A percentile compares a stretch with the other conserved stretches of the same genome.
phyloP scores from a whole-genome alignment of 2,888 invertebrate genomes.

The Troides aeacus region DNA sequence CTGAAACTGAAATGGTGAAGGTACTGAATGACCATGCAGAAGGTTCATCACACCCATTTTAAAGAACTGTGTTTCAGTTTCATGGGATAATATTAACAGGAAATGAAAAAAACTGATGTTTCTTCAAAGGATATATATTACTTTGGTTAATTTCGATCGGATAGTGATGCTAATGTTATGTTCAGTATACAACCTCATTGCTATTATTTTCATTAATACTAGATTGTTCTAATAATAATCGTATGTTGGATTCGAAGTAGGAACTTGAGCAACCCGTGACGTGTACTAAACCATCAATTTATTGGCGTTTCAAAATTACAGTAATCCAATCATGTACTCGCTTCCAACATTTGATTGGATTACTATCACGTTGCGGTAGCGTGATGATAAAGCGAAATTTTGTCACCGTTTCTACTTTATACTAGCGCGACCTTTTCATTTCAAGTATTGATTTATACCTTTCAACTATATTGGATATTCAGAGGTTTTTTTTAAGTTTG shows the following conservation, averaged over 20 bases:
- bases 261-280: background rate
- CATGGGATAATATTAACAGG: too few relatives aligned
- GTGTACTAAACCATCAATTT: background rate
- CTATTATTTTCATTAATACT: too few relatives aligned
- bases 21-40: too few relatives aligned
- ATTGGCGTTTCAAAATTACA: background rate
- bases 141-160: too few relatives aligned
- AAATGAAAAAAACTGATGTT: too few relatives aligned
- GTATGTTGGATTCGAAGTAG: background rate
- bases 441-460: slow-evolving; percentile 24
- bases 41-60: too few relatives aligned
- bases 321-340: background rate
- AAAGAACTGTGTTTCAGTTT: too few relatives aligned
- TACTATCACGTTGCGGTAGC: slow-evolving; percentile 18
- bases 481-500: background rate
- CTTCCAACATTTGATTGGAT: slow-evolving; percentile 11
- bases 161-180: too few relatives aligned
- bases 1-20: too few relatives aligned
- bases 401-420: slow-evolving; percentile 19
- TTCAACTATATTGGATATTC: slow-evolving; percentile 8
- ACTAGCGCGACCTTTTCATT: slow-evolving; percentile 14
- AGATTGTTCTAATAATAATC: too few relatives aligned
- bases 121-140: too few relatives aligned
- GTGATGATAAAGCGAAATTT: slow-evolving; percentile 21
- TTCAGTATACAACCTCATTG: too few relatives aligned